Evolutionary conservation across 1,140 invertebrate genomes (phyloP).

Genomic region (Aphelinus atriplicis): DNA sequence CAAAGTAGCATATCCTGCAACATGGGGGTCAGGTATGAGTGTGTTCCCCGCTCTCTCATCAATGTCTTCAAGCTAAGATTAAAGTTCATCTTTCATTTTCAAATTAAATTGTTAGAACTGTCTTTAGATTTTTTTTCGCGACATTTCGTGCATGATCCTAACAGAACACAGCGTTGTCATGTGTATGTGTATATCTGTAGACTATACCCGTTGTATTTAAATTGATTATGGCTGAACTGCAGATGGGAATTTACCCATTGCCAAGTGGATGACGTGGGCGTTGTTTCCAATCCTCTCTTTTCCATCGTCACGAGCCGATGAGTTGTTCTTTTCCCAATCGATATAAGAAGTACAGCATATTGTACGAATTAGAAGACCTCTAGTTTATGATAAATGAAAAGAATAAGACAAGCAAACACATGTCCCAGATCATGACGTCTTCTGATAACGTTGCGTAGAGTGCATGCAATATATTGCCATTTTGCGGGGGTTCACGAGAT

Average conservation of each 20-base stretch:
- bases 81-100: constrained; percentile 41
- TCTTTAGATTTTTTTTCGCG: constrained; percentile 45
- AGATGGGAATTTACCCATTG: too few relatives aligned
- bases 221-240: too few relatives aligned
- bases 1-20: constrained; percentile 1
- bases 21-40: constrained; percentile 65
- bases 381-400: too few relatives aligned
- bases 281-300: too few relatives aligned
- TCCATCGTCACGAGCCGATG: too few relatives aligned
- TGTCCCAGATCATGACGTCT: constrained; percentile 20
- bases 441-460: constrained; percentile 52
- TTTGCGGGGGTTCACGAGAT: constrained; percentile 55
- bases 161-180: constrained; percentile 58
- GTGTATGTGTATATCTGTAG: constrained; percentile 48
- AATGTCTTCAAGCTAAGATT: constrained; percentile 59
- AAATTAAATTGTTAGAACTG: constrained; percentile 6
- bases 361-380: too few relatives aligned
- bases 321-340: too few relatives aligned
- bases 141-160: constrained; percentile 58
- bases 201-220: too few relatives aligned
- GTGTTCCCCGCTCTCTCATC: constrained; percentile 60
- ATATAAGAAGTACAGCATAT: too few relatives aligned
- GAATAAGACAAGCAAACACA: not conserved
- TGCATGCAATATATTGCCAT: constrained; percentile 54
- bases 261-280: too few relatives aligned